Evolutionary conservation across 2,888 invertebrate genomes (phyloP).

Genomic region (Venusia cambrica): DNA sequence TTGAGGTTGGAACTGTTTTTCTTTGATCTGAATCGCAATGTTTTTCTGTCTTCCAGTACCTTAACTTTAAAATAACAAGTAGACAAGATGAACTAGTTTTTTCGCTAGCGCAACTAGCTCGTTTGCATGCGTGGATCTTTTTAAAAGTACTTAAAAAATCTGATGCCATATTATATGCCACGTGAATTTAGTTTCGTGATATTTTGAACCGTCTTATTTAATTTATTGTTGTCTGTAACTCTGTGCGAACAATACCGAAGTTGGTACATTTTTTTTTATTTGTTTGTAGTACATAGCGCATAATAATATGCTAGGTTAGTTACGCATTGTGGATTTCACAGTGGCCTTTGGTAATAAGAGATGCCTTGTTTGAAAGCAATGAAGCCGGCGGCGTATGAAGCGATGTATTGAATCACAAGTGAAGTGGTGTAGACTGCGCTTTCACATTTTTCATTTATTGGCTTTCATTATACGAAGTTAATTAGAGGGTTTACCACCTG

Average conservation of each 20-base stretch:
- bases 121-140: slow-evolving; percentile 45
- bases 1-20: slow-evolving; percentile 45
- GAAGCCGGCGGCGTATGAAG: slow-evolving; percentile 47
- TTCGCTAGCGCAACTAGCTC: slow-evolving; percentile 37
- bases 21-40: slow-evolving; percentile 75
- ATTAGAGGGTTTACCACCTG: too few relatives aligned
- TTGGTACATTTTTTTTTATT: slow-evolving; percentile 47
- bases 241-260: slow-evolving; percentile 56
- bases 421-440: slow-evolving; percentile 24
- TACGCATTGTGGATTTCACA: slow-evolving; percentile 69
- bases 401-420: slow-evolving; percentile 18
- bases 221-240: slow-evolving; percentile 63
- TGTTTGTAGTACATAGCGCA: slow-evolving; percentile 57
- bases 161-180: slow-evolving; percentile 80
- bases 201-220: slow-evolving; percentile 69
- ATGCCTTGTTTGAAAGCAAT: slow-evolving; percentile 69
- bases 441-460: too few relatives aligned
- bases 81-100: slow-evolving; percentile 38
- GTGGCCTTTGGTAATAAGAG: slow-evolving; percentile 57
- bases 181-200: slow-evolving; percentile 75
- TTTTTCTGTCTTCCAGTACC: slow-evolving; percentile 76
- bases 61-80: slow-evolving; percentile 48
- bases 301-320: slow-evolving; percentile 68
- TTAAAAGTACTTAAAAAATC: slow-evolving; percentile 73
- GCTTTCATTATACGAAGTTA: too few relatives aligned